phyloP scores from a whole-genome alignment of 1,140 invertebrate species.

The Caerostris extrusa region DNA sequence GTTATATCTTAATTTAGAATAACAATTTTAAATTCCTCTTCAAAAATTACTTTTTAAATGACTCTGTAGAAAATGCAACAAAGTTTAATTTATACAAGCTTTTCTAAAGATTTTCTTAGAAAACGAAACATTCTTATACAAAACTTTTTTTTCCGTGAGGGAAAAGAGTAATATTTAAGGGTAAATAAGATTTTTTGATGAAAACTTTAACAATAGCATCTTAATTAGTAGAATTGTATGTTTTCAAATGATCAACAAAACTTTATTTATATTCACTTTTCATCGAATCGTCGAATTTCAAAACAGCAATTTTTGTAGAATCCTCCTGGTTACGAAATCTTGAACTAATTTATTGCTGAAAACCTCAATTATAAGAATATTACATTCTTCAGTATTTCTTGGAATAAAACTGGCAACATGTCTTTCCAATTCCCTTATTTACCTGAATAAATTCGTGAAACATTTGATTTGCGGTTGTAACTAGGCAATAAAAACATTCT shows the following conservation, averaged over 20 bases:
- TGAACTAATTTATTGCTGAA: not conserved
- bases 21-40: too few relatives aligned
- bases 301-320: not conserved
- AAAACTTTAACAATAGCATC: too few relatives aligned
- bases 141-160: too few relatives aligned
- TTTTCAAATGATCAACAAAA: not conserved
- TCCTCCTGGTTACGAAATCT: not conserved
- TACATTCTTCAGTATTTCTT: not conserved
- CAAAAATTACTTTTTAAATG: too few relatives aligned
- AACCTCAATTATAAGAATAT: constrained; percentile 28
- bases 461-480: constrained; percentile 56
- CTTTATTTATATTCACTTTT: not conserved
- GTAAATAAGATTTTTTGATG: too few relatives aligned
- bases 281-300: not conserved
- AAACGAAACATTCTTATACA: too few relatives aligned
- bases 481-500: constrained; percentile 69
- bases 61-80: too few relatives aligned
- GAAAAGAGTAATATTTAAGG: too few relatives aligned
- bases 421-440: not conserved
- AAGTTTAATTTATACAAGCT: too few relatives aligned
- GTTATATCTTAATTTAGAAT: too few relatives aligned
- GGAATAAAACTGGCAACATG: constrained; percentile 1
- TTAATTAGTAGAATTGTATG: too few relatives aligned
- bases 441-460: constrained; percentile 9
- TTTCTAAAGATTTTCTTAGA: too few relatives aligned